Base-by-base conservation (phyloP, 92 coral and sea anemone species). In the Isaurus tuberculatus region DNA sequence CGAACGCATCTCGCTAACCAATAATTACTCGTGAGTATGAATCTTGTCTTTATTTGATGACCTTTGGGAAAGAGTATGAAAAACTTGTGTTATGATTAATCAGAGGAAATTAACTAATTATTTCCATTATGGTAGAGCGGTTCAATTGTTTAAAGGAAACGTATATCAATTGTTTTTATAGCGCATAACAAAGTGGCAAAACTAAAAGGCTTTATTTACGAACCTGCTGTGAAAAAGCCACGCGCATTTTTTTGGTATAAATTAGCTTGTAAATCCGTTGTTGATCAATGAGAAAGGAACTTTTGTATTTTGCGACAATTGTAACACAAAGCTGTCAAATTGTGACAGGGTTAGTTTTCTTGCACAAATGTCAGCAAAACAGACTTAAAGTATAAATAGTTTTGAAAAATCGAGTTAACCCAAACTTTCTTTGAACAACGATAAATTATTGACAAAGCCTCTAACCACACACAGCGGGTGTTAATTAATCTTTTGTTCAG, bases 361-460 rank as follows among this genome's bases (percentile, higher is more conserved):
- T 55, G 19, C 5, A 6, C n/a, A 36, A 34, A 32, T 13, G 32
- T 1, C n/a, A n/a, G 22, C 14, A 36, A 20, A 13, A 22, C 74
- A 34, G 5, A 55, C 11, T 0, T 8, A 55, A 8, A 26, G 9
- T n/a, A 34, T 22, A 70, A 70, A 70, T 34, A 11, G 1, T 6
- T 14, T 25, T 15, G 14, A 8, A 43, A 43, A 5, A 11, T 13
- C 17, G 33, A 32, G 5, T 11, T 9, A 0, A n/a, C 68, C 58
- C 28, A n/a, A 8, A 34, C 14, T 23, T 57, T 77, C 19, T n/a
- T n/a, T n/a, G n/a, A 19, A 77, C 34, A 58, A 32, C 68, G 26
- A 77, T 77, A 33, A 77, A 77, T 77, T 77, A 77, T 77, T 77
- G 34, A 77, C 69, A n/a, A 26, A 34, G 26, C 66, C 22, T 20